Conservation (phyloP, 2,113 vertebrate genomes). For the Phyllostomus discolor region DNA sequence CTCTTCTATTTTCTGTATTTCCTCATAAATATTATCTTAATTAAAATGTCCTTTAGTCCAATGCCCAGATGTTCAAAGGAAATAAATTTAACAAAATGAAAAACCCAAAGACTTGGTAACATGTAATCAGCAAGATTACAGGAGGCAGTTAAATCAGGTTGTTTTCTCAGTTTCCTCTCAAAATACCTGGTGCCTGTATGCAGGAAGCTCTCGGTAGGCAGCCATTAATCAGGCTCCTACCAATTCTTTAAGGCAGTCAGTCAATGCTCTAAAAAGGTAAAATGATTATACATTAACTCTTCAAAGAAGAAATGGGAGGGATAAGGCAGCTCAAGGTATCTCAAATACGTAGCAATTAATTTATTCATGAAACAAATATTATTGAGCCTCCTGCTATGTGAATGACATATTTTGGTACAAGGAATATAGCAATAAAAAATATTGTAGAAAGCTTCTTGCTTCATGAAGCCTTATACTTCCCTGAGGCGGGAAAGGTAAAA, state of each 20-base stretch:
- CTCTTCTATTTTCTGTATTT: neutral
- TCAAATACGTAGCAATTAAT: neutral
- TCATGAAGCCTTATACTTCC: neutral
- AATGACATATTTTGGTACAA: neutral
- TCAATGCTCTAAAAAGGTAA: neutral
- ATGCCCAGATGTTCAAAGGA: neutral
- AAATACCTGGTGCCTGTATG: neutral
- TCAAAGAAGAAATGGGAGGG: neutral
- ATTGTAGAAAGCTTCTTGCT: neutral
- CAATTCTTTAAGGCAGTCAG: neutral
- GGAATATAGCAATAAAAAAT: neutral
- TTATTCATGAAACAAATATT: neutral
- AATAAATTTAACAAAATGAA: conserved; percentile 10
- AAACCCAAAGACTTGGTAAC: neutral
- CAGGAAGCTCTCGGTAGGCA: neutral
- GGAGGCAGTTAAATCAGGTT: neutral
- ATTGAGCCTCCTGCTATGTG: neutral
- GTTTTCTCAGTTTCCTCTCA: conserved; percentile 5
- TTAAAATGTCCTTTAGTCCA: neutral
- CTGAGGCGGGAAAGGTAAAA: neutral
- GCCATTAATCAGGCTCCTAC: neutral
- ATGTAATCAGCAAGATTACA: conserved; percentile 5
- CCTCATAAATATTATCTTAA: conserved; percentile 14
- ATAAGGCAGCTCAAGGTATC: neutral
- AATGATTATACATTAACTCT: neutral